Conservation (phyloP, 2,113 vertebrate genomes). For the Lamprotornis superbus region DNA sequence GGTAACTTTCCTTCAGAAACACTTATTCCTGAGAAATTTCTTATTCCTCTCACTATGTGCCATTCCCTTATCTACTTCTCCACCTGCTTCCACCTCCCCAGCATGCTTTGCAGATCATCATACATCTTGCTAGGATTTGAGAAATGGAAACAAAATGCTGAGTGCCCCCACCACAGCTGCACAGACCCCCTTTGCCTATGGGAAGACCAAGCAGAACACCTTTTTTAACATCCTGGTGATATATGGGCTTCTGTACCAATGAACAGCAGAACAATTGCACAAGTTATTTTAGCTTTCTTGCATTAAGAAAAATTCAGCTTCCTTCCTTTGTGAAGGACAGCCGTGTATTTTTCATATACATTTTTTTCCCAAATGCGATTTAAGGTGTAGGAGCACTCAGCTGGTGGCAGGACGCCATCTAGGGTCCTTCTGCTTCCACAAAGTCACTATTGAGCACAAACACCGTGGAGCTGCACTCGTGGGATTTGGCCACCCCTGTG, state of each 20-base stretch:
- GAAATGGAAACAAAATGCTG: neutral
- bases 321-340: neutral
- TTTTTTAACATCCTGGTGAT: neutral
- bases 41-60: neutral
- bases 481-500: neutral
- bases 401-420: neutral
- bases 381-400: accelerated
- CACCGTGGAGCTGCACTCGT: accelerated
- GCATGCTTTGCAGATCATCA: neutral
- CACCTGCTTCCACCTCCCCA: neutral
- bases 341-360: accelerated
- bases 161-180: neutral
- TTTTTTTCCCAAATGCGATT: neutral
- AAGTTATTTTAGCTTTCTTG: neutral
- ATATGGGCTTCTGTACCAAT: neutral
- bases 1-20: neutral
- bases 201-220: neutral
- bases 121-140: neutral
- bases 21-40: neutral
- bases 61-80: neutral
- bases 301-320: neutral
- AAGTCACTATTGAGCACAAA: accelerated
- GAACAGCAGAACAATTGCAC: neutral
- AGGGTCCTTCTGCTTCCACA: neutral
- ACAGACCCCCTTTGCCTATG: neutral